Base-by-base conservation (phyloP, 92 coral and sea anemone species). In the Metridium senile region DNA sequence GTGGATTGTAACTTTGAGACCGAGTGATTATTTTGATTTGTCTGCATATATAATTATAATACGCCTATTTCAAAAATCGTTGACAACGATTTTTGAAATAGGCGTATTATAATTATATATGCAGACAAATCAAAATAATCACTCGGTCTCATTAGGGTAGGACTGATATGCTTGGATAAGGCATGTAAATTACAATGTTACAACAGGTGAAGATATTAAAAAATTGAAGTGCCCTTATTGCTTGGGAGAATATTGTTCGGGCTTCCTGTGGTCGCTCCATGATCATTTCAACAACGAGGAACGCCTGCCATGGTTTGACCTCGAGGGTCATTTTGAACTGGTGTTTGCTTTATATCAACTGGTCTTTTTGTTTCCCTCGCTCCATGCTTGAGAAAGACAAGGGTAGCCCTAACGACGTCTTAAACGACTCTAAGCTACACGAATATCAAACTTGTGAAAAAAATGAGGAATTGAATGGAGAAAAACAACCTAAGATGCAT, bases 401-500 rank as follows among this genome's bases (percentile, higher is more conserved):
- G n/a, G 21, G 65, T 26, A 34, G 67, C 31, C 49, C 27, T 23
- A 33, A 29, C n/a, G 30, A 21, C 76, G 26, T 19, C 52, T 23
- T 17, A 58, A 56, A 30, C 13, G 31, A 35, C 8, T 26, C 0
- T 16, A 21, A 53, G 11, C 9, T 26, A 8, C 33, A 25, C 16
- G 65, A 26, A 56, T 0, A 28, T 13, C 64, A 63, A 2, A 19
- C 39, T 63, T 28, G 1, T 28, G 35, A 29, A 10, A 11, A 20
- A 31, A 26, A 73, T 58, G 47, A 29, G 2, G 26, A 19, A 0
- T 30, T 17, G 31, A 53, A 58, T 53, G 1, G 20, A 52, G 25
- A 4, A 49, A 28, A 11, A 3, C 16, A 19, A 66, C 8, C 35
- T 0, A 62, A 18, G 46, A 88, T 96, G 84, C 94, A 91, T 70